Evolutionary conservation across 2,888 invertebrate species (phyloP), one percentile per base, ranked within the genome.

Genomic region (Callyntrura guangdongensis): DNA sequence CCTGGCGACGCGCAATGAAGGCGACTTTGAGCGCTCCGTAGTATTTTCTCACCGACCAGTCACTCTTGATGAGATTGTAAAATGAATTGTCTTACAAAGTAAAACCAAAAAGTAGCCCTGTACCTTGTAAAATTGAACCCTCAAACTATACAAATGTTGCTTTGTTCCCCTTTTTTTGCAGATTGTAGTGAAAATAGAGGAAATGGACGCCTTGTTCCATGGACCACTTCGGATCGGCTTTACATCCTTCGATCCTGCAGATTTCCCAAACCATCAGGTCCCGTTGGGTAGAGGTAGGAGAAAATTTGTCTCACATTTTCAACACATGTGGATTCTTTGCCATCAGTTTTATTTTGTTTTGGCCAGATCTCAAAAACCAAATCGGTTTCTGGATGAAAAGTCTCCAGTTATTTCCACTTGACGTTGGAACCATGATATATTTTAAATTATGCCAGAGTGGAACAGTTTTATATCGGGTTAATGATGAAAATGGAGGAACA

Each of bases 201-300:
- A 91, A 69, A 86, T 61, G 0, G 67, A 89, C 36, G 9, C 22
- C 0, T 64, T 69, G 1, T 92, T 88, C 67, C 49, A 79, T 27
- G 93, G 93, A 27, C 91, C 92, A 9, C 22, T 92, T 4, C 84
- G 91, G 14, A 85, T 93, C 67, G 93, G 93, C 11, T 91, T 93
- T 49, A 93, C 93, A 1, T 47, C 89, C 45, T 72, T 86, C 22
- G 59, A 93, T 79, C 93, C 93, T 17, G 67, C 67, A 69, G 27
- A 12, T 3, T 77, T 85, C 9, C 0, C 69, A 5, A 82, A 84
- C 17, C 77, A 81, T 3, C 36, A 11, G 56, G 79, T 85, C 12
- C 89, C 86, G 0, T 14, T 89, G 0, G 86, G 86, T 0, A 49
- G 86, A 59, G 85, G 86, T 86, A 74, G 9, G 53, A 25, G 6